phyloP scores from a whole-genome alignment of 35 echinoderm and acorn worm species.

The Apostichopus californicus region DNA sequence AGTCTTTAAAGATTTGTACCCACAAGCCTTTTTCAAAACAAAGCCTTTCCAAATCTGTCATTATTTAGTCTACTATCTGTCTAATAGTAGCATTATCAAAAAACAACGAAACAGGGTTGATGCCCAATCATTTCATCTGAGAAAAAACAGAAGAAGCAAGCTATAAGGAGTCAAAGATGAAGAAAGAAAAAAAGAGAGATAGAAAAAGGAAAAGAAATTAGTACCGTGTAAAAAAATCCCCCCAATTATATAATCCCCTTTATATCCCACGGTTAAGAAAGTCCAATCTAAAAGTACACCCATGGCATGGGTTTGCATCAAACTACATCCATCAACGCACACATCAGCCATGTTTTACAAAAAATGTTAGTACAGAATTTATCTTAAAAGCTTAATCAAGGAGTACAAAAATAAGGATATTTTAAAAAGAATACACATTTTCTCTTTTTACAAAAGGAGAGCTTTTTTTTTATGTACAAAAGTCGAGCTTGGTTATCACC shows the following conservation, averaged over 20 bases:
- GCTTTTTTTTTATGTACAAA: constrained; percentile 2
- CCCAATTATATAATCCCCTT: no score
- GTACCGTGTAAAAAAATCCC: no score
- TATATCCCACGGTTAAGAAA: no score
- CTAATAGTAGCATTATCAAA: no score
- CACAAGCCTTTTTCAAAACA: no score
- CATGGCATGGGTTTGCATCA: background rate
- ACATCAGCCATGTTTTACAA: background rate
- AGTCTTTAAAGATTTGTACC: no score
- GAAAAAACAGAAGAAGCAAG: no score
- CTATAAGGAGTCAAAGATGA: background rate
- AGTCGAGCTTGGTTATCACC: background rate
- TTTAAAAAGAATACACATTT: constrained; percentile 23
- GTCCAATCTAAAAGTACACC: background rate
- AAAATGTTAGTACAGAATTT: background rate
- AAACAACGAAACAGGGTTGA: no score
- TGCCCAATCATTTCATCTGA: no score
- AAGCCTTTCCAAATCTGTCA: no score
- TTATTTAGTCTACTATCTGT: no score
- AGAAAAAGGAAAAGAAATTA: background rate
- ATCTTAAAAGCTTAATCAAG: background rate
- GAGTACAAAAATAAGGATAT: constrained; percentile 45
- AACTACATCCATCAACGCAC: background rate
- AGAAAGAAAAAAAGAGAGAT: background rate
- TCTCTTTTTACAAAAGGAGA: constrained; percentile 26